phyloP scores from a whole-genome alignment of 2,888 invertebrate species.

The Nomada hirtipes region DNA sequence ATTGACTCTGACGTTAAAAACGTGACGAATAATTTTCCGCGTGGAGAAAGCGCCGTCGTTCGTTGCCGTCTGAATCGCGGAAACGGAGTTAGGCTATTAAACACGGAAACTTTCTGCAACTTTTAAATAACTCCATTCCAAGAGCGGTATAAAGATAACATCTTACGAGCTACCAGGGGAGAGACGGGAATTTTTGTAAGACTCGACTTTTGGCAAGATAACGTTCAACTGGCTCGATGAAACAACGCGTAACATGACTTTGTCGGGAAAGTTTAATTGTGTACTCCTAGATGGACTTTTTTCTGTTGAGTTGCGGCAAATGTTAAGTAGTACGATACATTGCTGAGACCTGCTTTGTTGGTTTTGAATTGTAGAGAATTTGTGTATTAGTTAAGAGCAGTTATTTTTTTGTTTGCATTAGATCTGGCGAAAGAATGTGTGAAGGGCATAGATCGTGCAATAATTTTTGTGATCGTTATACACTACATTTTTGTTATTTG shows the following conservation, averaged over 20 bases:
- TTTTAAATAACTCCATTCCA: conserved; percentile 7
- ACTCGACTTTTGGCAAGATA: not conserved
- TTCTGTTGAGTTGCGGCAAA: not conserved
- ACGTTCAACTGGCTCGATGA: not conserved
- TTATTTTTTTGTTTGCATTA: too few relatives aligned
- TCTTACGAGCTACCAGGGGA: not conserved
- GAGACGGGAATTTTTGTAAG: not conserved
- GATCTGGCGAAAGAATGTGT: too few relatives aligned
- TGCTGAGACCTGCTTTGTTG: too few relatives aligned
- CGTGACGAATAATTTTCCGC: not conserved
- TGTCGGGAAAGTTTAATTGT: not conserved
- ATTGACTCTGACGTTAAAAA: not conserved
- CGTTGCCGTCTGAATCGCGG: not conserved
- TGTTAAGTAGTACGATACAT: not conserved
- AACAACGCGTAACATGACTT: not conserved
- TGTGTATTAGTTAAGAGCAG: too few relatives aligned
- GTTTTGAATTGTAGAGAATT: too few relatives aligned
- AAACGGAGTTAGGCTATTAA: conserved; percentile 8
- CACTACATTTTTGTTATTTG: too few relatives aligned
- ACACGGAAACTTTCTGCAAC: not conserved
- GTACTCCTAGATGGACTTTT: not conserved
- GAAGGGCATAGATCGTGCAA: too few relatives aligned
- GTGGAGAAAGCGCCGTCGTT: not conserved
- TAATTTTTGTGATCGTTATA: too few relatives aligned
- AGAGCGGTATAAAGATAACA: not conserved